These are phyloP conservation scores for Carassius gibelio DNA, from an alignment of 2,113 vertebrate genomes.

Conservation along the genomic window DNA sequence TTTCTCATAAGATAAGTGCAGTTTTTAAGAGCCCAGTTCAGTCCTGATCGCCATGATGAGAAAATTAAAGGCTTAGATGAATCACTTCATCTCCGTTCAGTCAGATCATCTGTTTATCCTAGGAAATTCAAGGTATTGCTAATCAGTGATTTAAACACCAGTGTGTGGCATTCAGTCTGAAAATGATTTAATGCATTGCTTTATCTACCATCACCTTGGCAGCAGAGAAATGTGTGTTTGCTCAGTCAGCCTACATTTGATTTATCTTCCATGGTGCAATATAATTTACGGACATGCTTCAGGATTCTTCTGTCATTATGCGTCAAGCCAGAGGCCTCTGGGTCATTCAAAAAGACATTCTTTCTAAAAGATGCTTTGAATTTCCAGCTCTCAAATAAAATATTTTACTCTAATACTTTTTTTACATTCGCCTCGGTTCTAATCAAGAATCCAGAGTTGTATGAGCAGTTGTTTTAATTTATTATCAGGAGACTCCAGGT, in stretches of 20 bases:
- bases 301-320: constrained; percentile 53
- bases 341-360: constrained; percentile 41
- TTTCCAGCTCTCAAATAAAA: constrained; percentile 31
- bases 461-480: constrained; percentile 25
- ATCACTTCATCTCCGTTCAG: constrained; percentile 42
- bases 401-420: constrained; percentile 42
- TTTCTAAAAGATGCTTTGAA: constrained; percentile 43
- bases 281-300: constrained; percentile 58
- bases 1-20: constrained; percentile 9
- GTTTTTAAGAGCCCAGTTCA: not conserved
- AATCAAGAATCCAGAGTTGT: constrained; percentile 33
- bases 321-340: constrained; percentile 52
- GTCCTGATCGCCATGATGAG: constrained; percentile 43
- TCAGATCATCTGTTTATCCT: constrained; percentile 46
- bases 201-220: constrained; percentile 59
- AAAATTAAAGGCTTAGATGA: constrained; percentile 42
- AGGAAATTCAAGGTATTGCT: constrained; percentile 29
- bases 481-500: constrained; percentile 43
- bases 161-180: constrained; percentile 31
- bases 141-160: constrained; percentile 55
- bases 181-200: constrained; percentile 59
- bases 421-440: constrained; percentile 33
- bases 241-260: constrained; percentile 57
- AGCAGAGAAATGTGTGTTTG: constrained; percentile 59
- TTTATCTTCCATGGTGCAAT: constrained; percentile 51